These are phyloP conservation scores for Phrynocephalus versicolor DNA, from an alignment of 2,113 vertebrate species.

Conservation along the genomic window DNA sequence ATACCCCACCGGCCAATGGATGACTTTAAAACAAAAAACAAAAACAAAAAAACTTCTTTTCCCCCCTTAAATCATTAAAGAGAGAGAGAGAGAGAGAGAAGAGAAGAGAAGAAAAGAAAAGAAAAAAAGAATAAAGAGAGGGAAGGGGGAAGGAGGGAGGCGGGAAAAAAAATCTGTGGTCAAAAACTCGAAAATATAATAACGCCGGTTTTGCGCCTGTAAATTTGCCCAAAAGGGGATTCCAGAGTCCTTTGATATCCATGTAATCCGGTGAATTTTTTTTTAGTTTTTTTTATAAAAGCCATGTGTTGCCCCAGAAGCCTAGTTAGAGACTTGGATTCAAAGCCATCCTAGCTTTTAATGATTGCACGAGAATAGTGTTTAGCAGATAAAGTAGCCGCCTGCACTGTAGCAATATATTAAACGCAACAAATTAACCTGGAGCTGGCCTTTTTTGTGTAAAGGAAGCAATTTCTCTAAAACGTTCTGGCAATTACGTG, in stretches of 20 bases:
- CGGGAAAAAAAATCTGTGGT: conserved; percentile 59
- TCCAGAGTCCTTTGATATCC: conserved; percentile 75
- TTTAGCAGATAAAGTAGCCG: conserved; percentile 77
- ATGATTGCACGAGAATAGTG: conserved; percentile 71
- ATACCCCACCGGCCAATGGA: conserved; percentile 85
- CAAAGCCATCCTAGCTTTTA: conserved; percentile 77
- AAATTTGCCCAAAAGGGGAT: conserved; percentile 75
- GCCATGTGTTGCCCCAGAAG: conserved; percentile 80
- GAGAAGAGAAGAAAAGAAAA: background rate
- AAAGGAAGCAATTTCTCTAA: conserved; percentile 79
- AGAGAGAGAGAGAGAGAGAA: conserved; percentile 1
- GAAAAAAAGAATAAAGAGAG: background rate
- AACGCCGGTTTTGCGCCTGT: conserved; percentile 72
- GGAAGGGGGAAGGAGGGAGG: background rate
- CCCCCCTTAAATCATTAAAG: conserved; percentile 47
- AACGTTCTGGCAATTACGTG: conserved; percentile 71
- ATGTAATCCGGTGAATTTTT: conserved; percentile 74
- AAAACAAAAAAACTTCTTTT: conserved; percentile 19
- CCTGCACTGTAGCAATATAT: conserved; percentile 76
- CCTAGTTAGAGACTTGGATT: conserved; percentile 74
- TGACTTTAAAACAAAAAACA: conserved; percentile 57
- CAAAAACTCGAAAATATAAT: conserved; percentile 71
- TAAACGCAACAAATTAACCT: conserved; percentile 82
- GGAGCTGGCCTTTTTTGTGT: conserved; percentile 79
- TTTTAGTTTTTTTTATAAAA: conserved; percentile 73